These are phyloP conservation scores for Drosophila anceps DNA, from an alignment of 2,888 invertebrate species.

Conservation along the genomic window DNA sequence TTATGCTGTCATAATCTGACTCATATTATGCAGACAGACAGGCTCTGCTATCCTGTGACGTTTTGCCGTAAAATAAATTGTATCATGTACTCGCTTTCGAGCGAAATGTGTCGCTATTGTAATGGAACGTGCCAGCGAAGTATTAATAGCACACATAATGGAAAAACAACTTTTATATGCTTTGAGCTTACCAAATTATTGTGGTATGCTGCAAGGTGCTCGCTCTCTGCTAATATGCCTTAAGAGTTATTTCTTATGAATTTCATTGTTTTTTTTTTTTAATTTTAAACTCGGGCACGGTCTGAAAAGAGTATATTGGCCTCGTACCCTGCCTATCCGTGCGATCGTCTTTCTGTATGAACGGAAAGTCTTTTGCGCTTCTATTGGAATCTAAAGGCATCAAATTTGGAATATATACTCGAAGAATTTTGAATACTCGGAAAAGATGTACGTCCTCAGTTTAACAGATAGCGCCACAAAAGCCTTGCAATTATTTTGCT, in stretches of 20 bases:
- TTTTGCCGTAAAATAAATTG: conserved; percentile 44
- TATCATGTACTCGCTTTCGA: conserved; percentile 8
- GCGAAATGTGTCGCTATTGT: neutral
- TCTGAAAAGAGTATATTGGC: neutral
- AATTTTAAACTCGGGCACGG: neutral
- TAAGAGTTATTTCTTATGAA: neutral
- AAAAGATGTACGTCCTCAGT: neutral
- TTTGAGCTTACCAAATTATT: neutral
- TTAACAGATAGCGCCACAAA: too few species aligned
- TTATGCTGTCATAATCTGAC: conserved; percentile 59
- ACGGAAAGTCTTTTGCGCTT: too few species aligned
- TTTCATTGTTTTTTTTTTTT: neutral
- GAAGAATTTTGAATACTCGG: neutral
- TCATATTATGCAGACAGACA: conserved; percentile 30
- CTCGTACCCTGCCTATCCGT: neutral
- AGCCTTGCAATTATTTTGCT: neutral
- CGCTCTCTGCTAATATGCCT: neutral
- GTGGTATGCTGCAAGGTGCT: neutral
- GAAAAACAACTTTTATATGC: neutral
- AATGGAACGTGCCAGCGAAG: conserved; percentile 7
- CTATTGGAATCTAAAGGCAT: neutral
- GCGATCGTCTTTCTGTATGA: neutral
- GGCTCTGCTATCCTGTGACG: conserved; percentile 49
- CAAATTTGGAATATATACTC: neutral
- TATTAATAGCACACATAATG: neutral